Evolutionary conservation across 2,888 invertebrate species (phyloP).

Genomic region (Eucera pruinosa): DNA sequence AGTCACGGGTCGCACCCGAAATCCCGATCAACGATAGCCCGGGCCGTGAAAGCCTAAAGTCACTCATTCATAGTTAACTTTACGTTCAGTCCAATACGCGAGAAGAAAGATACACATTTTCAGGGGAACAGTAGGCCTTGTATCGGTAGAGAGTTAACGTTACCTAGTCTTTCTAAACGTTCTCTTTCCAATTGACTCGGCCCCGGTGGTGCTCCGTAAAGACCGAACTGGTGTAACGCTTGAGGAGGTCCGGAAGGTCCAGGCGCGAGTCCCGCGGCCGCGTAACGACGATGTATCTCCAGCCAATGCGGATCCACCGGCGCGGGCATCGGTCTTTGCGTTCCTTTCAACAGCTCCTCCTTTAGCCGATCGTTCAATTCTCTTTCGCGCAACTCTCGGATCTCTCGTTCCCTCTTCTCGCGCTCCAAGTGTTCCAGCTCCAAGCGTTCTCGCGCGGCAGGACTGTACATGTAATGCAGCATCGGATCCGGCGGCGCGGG

Average conservation of each 20-base stretch:
- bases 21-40: slow-evolving; percentile 15
- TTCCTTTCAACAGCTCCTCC: slow-evolving; percentile 93
- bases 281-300: slow-evolving; percentile 93
- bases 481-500: slow-evolving; percentile 88
- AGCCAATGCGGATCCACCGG: slow-evolving; percentile 93
- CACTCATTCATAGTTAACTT: slow-evolving; percentile 41
- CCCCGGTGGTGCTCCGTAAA: slow-evolving; percentile 90
- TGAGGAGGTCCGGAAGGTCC: slow-evolving; percentile 85
- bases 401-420: slow-evolving; percentile 85
- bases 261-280: slow-evolving; percentile 82
- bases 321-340: slow-evolving; percentile 83
- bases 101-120: slow-evolving; percentile 56
- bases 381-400: slow-evolving; percentile 90
- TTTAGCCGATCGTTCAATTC: slow-evolving; percentile 94
- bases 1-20: slow-evolving; percentile 14
- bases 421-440: slow-evolving; percentile 86
- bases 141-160: slow-evolving; percentile 74
- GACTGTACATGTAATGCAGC: slow-evolving; percentile 94
- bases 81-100: slow-evolving; percentile 48
- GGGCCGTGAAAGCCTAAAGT: slow-evolving; percentile 35
- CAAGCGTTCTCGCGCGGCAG: slow-evolving; percentile 89
- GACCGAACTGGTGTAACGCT: slow-evolving; percentile 88
- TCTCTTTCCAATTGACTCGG: slow-evolving; percentile 95
- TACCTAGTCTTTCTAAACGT: slow-evolving; percentile 92
- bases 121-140: slow-evolving; percentile 4